A percentile compares a stretch with the other conserved stretches of the same genome.
These are phyloP conservation scores for Clunio marinus DNA, from an alignment of 2,888 invertebrate species.

Conservation along the genomic window DNA sequence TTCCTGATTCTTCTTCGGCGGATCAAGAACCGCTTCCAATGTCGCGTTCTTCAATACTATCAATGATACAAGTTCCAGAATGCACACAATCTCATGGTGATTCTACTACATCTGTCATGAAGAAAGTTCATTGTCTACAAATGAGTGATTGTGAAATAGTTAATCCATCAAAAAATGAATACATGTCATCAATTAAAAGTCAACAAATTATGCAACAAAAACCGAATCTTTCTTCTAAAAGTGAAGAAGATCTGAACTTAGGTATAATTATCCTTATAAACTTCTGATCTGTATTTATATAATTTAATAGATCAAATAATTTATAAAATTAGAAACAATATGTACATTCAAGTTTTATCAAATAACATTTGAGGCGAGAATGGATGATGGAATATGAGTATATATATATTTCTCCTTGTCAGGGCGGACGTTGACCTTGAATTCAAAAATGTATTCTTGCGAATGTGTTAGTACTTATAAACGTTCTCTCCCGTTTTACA, in stretches of 20 bases:
- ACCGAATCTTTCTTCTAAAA: background rate
- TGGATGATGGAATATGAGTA: background rate
- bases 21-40: background rate
- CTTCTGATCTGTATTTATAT: background rate
- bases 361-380: background rate
- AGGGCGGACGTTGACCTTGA: conserved; percentile 37
- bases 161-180: background rate
- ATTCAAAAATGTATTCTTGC: too few relatives aligned
- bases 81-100: conserved; percentile 35
- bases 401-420: background rate
- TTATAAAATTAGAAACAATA: too few relatives aligned
- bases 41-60: background rate
- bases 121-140: conserved; percentile 9
- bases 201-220: background rate
- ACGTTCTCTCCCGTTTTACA: too few relatives aligned
- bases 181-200: background rate
- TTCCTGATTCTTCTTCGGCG: conserved; percentile 47
- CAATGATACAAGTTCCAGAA: conserved; percentile 34
- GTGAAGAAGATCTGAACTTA: conserved; percentile 34
- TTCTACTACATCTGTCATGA: background rate
- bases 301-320: background rate
- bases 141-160: conserved; percentile 17
- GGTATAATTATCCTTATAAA: background rate
- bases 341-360: background rate
- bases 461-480: too few relatives aligned